A percentile compares a stretch with the other conserved stretches of the same genome.
phyloP scores from a whole-genome alignment of 92 coral and sea anemone species.

The Chrysogorgia sp. region DNA sequence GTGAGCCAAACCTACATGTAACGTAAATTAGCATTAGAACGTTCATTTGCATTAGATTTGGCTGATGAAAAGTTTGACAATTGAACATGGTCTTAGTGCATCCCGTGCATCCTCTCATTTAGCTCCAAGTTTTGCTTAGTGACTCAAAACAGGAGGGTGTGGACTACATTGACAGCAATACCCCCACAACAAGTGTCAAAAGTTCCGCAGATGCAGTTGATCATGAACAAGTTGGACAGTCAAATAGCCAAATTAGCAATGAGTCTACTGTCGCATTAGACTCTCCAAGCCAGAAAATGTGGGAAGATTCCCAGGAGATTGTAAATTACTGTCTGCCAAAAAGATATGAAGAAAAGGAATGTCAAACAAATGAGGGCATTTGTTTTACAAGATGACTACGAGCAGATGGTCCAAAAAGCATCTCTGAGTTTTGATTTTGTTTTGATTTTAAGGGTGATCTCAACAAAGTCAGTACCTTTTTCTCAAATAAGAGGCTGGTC shows the following conservation, averaged over 20 bases:
- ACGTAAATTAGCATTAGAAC: too few species aligned
- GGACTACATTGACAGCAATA: too few species aligned
- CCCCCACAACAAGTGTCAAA: too few species aligned
- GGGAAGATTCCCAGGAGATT: constrained; percentile 4
- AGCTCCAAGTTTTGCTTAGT: too few species aligned
- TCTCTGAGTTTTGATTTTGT: neutral
- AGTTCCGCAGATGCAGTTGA: too few species aligned
- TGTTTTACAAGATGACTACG: constrained; percentile 6
- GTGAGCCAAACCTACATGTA: too few species aligned
- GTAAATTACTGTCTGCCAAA: neutral
- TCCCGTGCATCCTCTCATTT: too few species aligned
- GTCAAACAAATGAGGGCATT: constrained; percentile 16
- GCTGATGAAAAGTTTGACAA: too few species aligned
- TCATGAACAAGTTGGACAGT: neutral
- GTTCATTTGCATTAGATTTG: too few species aligned
- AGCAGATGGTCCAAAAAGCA: neutral
- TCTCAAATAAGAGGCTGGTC: too few species aligned
- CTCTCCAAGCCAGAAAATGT: neutral
- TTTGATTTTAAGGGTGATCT: constrained; percentile 16
- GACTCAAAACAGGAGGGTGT: too few species aligned
- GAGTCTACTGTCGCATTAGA: neutral
- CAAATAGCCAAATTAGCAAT: neutral
- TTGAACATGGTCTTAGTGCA: too few species aligned
- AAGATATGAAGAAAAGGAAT: neutral
- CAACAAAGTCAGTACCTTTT: constrained; percentile 3